A percentile compares a stretch with the other conserved stretches of the same genome.
Evolutionary conservation across 2,113 vertebrate species (phyloP).

Genomic region (Prolemur simus): DNA sequence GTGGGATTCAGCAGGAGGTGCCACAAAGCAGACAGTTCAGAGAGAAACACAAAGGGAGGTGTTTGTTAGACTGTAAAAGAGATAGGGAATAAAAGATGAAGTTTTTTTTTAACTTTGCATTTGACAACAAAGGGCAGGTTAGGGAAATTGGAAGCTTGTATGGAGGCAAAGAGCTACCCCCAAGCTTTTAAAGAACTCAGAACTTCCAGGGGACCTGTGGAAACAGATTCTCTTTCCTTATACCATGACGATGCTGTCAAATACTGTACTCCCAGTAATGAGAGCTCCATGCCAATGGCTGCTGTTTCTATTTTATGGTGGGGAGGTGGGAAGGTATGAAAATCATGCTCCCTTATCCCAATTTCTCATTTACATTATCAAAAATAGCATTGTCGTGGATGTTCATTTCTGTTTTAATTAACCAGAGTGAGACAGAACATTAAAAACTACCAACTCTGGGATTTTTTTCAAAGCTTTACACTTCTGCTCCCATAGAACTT

Average conservation of each 20-base stretch:
- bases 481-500: background rate
- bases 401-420: constrained; percentile 42
- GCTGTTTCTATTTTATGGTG: background rate
- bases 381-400: background rate
- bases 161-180: background rate
- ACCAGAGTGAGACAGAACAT: background rate
- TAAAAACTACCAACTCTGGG: background rate
- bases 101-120: background rate
- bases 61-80: constrained; percentile 27
- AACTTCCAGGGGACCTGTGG: background rate
- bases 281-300: background rate
- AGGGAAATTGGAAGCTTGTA: background rate
- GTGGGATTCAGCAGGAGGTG: constrained; percentile 55
- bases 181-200: background rate
- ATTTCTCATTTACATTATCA: constrained; percentile 48
- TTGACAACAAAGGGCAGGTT: background rate
- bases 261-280: background rate
- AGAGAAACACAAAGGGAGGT: constrained; percentile 47
- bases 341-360: background rate
- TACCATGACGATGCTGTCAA: background rate
- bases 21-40: constrained; percentile 14
- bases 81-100: constrained; percentile 2
- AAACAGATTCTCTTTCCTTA: background rate
- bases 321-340: background rate
- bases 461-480: background rate